A percentile compares a stretch with the other conserved stretches of the same genome.
Conservation (phyloP, 2,113 vertebrate species). For the Rhinogobius similis region DNA sequence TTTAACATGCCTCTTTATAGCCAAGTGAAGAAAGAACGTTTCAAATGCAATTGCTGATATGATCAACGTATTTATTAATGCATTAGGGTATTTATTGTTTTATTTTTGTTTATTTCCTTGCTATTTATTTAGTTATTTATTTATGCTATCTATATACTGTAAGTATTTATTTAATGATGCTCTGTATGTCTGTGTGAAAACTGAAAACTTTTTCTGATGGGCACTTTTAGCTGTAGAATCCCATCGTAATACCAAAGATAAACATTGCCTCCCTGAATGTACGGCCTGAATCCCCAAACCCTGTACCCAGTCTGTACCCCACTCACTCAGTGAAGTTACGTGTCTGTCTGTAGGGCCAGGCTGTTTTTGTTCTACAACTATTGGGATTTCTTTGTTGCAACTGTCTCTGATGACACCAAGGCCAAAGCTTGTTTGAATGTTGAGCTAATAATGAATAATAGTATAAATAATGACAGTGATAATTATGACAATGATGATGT, state of each 20-base stretch:
- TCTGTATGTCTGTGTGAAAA: constrained; percentile 78
- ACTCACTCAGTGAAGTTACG: constrained; percentile 64
- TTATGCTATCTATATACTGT: constrained; percentile 78
- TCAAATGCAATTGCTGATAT: constrained; percentile 74
- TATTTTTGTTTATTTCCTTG: neutral
- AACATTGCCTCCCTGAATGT: constrained; percentile 83
- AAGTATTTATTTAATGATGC: constrained; percentile 81
- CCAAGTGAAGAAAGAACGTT: constrained; percentile 60
- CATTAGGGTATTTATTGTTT: constrained; percentile 72
- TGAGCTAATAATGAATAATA: constrained; percentile 68
- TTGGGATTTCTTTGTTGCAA: constrained; percentile 72
- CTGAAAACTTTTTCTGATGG: constrained; percentile 78
- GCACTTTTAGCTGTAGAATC: constrained; percentile 79
- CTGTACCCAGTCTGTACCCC: constrained; percentile 22
- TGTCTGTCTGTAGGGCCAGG: constrained; percentile 65
- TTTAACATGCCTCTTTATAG: constrained; percentile 70
- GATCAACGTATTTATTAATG: constrained; percentile 79
- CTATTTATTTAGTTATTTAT: constrained; percentile 77
- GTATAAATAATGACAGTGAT: constrained; percentile 52
- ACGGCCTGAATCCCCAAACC: constrained; percentile 64
- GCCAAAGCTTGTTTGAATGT: constrained; percentile 78
- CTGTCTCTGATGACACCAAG: constrained; percentile 71
- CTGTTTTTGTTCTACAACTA: constrained; percentile 58
- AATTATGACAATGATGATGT: constrained; percentile 47
- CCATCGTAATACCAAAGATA: constrained; percentile 84